Base-by-base conservation (phyloP, 2,113 vertebrate species). In the Lates calcarifer region DNA sequence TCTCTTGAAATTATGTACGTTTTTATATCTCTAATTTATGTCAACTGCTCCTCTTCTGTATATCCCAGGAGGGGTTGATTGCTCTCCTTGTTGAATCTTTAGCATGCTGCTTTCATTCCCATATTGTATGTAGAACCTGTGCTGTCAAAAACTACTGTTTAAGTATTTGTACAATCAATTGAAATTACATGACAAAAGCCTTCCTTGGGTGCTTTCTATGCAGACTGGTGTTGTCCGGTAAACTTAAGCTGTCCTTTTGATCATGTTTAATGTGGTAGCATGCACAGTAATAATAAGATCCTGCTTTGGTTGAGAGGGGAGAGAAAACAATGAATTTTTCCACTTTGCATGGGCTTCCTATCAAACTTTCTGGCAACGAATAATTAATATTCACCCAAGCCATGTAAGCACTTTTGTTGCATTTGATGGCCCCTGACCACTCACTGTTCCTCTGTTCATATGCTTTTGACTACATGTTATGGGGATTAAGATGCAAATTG, bases 401-500 rank as follows among this genome's bases (percentile, higher is more conserved):
- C 82, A 41, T 88, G 89, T 88, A 85, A 90, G 91, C 82, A 83
- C 77, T 90, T 92, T 83, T 82, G 64, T 83, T 83, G 61, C 37
- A 72, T 81, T 47, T 20, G 62, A 55, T 74, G 71, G 85, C 79
- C 81, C 66, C 80, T 86, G 85, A 84, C 86, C 70, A 51, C 66
- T 79, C 60, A 72, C 56, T 65, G 49, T 61, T 76, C 51, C 47
- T 12, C 41, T 47, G 72, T 79, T 84, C 67, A 31, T 39, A 31
- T 64, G 62, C 85, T 55, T 92, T 63, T 75, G 64, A 81, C 72
- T 73, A 55, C 62, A 79, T 78, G 82, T 89, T 74, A 77, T 12
- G 17, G 20, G 82, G 86, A 87, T 91, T 90, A 88, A 29, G 45
- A 91, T 90, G 89, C 82, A 93, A 91, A 91, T 87, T 78, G 76